Percentiles rank a stretch among this genome's conserved stretches.
Evolutionary conservation across 2,113 vertebrate genomes (phyloP).

Genomic region (Grammomys dolichurus): DNA sequence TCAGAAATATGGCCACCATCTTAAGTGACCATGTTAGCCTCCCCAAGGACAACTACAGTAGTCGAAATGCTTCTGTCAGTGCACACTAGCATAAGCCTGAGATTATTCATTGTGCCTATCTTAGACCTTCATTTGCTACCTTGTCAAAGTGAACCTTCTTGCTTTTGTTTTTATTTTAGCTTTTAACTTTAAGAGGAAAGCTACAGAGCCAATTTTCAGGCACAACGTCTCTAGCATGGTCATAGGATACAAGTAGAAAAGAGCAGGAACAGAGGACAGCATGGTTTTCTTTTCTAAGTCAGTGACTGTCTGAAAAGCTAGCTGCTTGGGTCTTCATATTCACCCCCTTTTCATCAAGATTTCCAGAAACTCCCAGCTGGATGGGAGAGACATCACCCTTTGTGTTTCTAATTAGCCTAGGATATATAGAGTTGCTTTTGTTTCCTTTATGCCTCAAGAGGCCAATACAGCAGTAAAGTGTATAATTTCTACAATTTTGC

Average conservation of each 20-base stretch:
- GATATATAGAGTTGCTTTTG: background rate
- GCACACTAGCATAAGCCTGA: background rate
- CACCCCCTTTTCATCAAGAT: rapidly evolving
- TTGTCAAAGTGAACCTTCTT: background rate
- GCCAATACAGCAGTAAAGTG: background rate
- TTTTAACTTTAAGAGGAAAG: background rate
- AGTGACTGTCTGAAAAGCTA: background rate
- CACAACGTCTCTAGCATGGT: rapidly evolving
- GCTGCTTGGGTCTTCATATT: rapidly evolving
- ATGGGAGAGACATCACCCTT: rapidly evolving
- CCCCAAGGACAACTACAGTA: background rate
- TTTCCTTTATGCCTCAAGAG: background rate
- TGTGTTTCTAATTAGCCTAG: background rate
- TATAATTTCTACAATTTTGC: background rate
- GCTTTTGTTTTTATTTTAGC: background rate
- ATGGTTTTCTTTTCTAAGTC: background rate
- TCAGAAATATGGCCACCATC: background rate
- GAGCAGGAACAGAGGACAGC: background rate
- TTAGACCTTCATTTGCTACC: background rate
- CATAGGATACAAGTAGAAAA: background rate
- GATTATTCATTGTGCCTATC: background rate
- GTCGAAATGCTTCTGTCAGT: background rate
- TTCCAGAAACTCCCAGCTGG: rapidly evolving
- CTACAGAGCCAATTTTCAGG: background rate
- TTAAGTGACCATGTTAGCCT: background rate